Evolutionary conservation across 2,113 vertebrate genomes (phyloP).

Genomic region (Passer montanus): DNA sequence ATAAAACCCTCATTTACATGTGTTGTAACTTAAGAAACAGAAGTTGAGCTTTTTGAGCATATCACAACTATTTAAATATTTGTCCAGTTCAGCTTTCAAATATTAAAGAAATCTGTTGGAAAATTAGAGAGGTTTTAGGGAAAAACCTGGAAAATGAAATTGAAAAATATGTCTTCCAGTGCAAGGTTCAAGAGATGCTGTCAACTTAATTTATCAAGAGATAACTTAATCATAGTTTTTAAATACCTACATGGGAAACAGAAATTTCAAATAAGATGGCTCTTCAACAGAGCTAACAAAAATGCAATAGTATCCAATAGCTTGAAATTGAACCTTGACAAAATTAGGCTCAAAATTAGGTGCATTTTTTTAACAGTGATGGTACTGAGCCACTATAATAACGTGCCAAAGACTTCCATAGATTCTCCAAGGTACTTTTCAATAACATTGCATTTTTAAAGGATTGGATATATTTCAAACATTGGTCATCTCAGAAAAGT

Average conservation of each 20-base stretch:
- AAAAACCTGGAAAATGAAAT: neutral
- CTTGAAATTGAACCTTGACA: neutral
- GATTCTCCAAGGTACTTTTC: neutral
- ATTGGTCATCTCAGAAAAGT: neutral
- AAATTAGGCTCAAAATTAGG: slow-evolving; percentile 4
- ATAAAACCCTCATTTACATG: neutral
- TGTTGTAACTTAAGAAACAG: neutral
- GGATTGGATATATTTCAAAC: neutral
- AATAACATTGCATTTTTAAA: neutral
- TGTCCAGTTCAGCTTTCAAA: neutral
- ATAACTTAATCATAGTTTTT: neutral
- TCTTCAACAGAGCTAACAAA: neutral
- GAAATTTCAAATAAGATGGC: neutral
- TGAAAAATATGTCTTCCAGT: neutral
- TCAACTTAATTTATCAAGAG: slow-evolving; percentile 22
- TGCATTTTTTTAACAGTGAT: neutral
- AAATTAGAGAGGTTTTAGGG: neutral
- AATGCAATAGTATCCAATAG: neutral
- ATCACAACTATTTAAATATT: neutral
- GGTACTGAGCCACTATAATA: neutral
- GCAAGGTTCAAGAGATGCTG: neutral
- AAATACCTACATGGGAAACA: slow-evolving; percentile 4
- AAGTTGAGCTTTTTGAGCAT: neutral
- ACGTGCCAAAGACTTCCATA: neutral
- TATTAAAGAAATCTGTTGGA: neutral